Evolutionary conservation across 2,113 vertebrate genomes (phyloP), one percentile per base, ranked within the genome.

Genomic region (Paramormyrops kingsleyae): DNA sequence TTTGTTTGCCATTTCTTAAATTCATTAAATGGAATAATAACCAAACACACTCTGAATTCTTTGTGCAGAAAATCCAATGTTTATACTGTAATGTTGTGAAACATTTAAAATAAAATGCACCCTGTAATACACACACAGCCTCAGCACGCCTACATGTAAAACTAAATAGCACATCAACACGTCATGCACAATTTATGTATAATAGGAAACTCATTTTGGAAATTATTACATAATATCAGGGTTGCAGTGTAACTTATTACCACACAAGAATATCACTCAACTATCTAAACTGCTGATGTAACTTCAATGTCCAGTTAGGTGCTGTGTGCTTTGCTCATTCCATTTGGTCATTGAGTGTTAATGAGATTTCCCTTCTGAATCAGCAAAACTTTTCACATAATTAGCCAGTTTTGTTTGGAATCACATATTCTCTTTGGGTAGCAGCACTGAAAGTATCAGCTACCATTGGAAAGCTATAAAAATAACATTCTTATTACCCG

Each of bases 381-480:
- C 95, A 95, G 95, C 95, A 94, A 91, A 96, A 93, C 90, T 90
- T 96, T 94, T 93, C 91, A 91, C 90, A 91, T 95, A 96, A 96
- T 95, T 94, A 94, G 94, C 94, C 94, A 94, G 93, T 89, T 93
- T 92, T 92, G 92, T 90, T 91, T 88, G 56, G 4, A 62, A 88
- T 66, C 39, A 44, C 87, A 17, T 52, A 59, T 88, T 88, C 39
- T 66, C 87, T 44, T 44, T 42, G 39, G 56, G 10, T 62, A 87
- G 83, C 21, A 46, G 89, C 42, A 90, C 46, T 74, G 31, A 7
- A 77, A 46, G 24, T 74, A 62, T 74, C 59, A 47, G 84, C 12
- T 87, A 35, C 85, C 44, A 31, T 84, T 52, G 9, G 84, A 87
- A 42, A 87, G 62, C 83, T 49, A 24, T 87, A 90, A 90, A 90